Evolutionary conservation across 2,113 vertebrate species (phyloP).

Genomic region (Toxotes chatareus): DNA sequence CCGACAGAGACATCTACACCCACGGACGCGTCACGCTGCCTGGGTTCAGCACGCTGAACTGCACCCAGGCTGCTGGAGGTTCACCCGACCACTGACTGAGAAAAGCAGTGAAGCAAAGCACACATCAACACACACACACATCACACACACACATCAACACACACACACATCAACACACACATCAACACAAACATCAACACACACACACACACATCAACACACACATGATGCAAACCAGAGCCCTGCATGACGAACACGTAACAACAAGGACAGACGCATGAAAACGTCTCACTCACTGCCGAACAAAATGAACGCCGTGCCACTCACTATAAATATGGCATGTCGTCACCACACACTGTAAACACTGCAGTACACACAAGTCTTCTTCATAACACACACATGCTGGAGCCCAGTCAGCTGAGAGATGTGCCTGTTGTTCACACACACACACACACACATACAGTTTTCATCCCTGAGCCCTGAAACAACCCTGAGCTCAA

Average conservation of each 20-base stretch:
- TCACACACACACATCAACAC: background rate
- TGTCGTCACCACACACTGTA: background rate
- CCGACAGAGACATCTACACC: constrained; percentile 78
- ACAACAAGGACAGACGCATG: constrained; percentile 39
- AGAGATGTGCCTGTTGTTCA: constrained; percentile 34
- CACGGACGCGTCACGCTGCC: constrained; percentile 82
- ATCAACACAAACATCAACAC: background rate
- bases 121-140: background rate
- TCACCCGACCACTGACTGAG: constrained; percentile 5
- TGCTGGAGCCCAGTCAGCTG: constrained; percentile 7
- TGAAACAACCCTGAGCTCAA: too few relatives aligned
- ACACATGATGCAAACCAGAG: background rate
- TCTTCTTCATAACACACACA: background rate
- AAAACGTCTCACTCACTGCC: constrained; percentile 42
- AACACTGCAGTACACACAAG: constrained; percentile 1
- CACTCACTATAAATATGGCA: constrained; percentile 5
- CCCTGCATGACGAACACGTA: constrained; percentile 52
- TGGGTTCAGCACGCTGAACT: constrained; percentile 80
- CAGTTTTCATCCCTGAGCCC: background rate
- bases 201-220: background rate
- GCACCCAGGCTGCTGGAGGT: constrained; percentile 48
- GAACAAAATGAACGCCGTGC: background rate
- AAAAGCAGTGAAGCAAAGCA: background rate
- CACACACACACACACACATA: background rate
- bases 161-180: background rate